Evolutionary conservation across 2,113 vertebrate species (phyloP).

Genomic region (Alligator sinensis): DNA sequence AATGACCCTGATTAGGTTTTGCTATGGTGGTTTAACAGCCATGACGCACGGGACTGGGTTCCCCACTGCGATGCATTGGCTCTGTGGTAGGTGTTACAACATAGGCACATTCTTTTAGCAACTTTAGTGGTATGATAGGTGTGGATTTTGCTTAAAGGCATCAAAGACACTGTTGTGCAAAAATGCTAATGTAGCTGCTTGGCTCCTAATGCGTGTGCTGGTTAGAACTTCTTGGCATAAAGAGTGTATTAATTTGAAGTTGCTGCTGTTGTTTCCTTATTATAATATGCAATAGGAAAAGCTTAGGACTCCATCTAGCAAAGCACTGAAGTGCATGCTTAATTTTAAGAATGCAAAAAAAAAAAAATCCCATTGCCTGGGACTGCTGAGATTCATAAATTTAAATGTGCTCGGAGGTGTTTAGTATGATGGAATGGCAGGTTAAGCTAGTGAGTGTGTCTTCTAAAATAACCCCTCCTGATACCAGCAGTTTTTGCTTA

Average conservation of each 20-base stretch:
- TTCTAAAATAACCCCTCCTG: too few relatives aligned
- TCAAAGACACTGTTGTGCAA: background rate
- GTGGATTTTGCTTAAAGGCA: background rate
- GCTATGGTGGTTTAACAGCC: background rate
- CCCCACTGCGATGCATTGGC: accelerated
- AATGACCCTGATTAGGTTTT: background rate
- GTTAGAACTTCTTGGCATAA: slow-evolving; percentile 64
- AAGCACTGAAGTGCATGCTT: slow-evolving; percentile 66
- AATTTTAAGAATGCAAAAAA: slow-evolving; percentile 26
- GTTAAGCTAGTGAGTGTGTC: too few relatives aligned
- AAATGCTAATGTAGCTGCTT: background rate
- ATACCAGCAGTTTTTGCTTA: background rate
- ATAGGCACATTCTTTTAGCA: background rate
- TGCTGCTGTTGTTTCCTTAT: slow-evolving; percentile 39
- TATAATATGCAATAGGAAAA: slow-evolving; percentile 45
- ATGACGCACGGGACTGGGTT: background rate
- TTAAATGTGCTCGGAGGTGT: background rate
- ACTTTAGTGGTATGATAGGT: background rate
- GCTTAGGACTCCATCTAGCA: slow-evolving; percentile 26
- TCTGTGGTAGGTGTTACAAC: background rate
- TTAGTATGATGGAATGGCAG: background rate
- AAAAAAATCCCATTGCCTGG: slow-evolving; percentile 24
- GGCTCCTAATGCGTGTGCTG: background rate
- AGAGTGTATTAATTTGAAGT: slow-evolving; percentile 64
- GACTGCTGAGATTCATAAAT: background rate